Base-by-base conservation (phyloP, 2,113 vertebrate genomes). In the Acrocephalus arundinaceus region DNA sequence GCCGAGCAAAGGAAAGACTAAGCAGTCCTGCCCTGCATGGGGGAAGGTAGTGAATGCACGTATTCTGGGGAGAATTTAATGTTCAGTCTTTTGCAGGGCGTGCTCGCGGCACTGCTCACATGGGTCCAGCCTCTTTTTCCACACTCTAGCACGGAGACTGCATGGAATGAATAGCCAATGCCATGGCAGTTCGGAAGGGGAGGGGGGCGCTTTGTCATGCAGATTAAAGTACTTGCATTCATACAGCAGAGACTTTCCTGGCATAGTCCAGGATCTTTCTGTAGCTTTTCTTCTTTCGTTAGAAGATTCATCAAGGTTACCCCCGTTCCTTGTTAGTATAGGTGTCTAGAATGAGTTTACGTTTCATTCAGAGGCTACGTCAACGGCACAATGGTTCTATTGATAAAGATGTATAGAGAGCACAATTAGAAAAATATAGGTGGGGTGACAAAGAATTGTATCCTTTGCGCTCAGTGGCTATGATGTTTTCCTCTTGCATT, bases 141-240 rank as follows among this genome's bases (percentile, higher is more conserved):
- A 39, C 41, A 2, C 9, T 54, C 33, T 7, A 23, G 45, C 58
- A 4, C 4, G 4, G 39, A 78, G 45, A 35, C 25, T 43, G 66
- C 89, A 39, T 16, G 58, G 35, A 57, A n/a, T 58, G 74, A 94
- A 73, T 48, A 28, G 43, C 0, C 35, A n/a, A 4, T 58, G 78
- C 71, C 28, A 0, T 30, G 66, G 41, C 58, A 33, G 37, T 28
- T 77, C 43, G 18, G 89, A 68, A 92, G 46, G 74, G 70, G 24
- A 72, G 58, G 31, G 31, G n/a, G 33, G 20, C 67, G 20, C 67
- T 89, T 91, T 95, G 85, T 95, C 51, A 94, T 93, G 94, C 87
- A 93, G 75, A 95, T 91, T 58, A 55, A 81, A 73, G 43, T 4
- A 0, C 77, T 85, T n/a, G 41, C 51, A 59, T 87, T 94, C 51